Percentiles rank a stretch among this genome's conserved stretches.
Conservation (phyloP, 2,113 vertebrate species). For the Epinephelus moara region DNA sequence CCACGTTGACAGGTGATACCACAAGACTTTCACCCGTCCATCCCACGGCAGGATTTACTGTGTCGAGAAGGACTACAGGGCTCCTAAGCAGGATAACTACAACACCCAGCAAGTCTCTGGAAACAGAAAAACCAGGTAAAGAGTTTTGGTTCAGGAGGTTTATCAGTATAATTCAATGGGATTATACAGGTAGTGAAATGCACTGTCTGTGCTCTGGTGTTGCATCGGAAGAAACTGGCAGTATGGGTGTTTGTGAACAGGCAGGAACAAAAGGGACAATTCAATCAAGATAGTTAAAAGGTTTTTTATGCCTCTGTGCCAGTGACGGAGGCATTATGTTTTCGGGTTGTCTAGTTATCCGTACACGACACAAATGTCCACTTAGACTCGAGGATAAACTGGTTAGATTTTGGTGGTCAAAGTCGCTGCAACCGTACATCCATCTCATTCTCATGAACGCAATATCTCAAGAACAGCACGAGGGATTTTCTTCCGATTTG, state of each 20-base stretch:
- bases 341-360: no score
- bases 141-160: background rate
- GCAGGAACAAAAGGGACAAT: no score
- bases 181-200: background rate
- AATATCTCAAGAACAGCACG: no score
- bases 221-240: background rate
- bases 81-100: background rate
- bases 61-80: background rate
- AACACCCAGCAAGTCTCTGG: slow-evolving; percentile 4
- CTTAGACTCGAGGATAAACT: no score
- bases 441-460: no score
- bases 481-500: no score
- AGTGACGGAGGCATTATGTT: no score
- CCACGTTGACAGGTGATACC: background rate
- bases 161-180: background rate
- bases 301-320: no score
- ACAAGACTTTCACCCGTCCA: background rate
- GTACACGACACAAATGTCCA: no score
- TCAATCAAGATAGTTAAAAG: no score
- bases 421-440: no score
- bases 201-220: background rate
- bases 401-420: no score
- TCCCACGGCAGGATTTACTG: background rate
- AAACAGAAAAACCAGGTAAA: slow-evolving; percentile 65
- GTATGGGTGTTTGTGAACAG: background rate